Evolutionary conservation across 1,140 invertebrate genomes (phyloP).

Genomic region (Caenorhabditis latens): DNA sequence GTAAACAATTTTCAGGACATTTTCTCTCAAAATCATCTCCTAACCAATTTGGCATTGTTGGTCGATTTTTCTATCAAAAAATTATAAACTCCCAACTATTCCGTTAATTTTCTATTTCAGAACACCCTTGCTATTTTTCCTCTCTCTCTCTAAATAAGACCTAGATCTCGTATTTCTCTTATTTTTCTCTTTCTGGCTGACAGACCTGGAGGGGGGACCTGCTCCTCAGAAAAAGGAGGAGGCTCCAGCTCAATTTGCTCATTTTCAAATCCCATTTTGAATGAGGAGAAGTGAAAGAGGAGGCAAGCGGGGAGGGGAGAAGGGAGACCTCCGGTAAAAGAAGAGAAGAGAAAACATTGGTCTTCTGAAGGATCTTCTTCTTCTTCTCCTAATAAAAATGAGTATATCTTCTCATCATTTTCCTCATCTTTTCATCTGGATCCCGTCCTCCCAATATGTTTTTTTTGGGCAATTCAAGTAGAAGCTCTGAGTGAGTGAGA

Average conservation of each 20-base stretch:
- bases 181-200: not conserved
- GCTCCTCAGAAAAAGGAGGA: not conserved
- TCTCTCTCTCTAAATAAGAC: too few species aligned
- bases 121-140: not conserved
- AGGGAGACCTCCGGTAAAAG: not conserved
- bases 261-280: slow-evolving; percentile 56
- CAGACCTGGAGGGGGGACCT: not conserved
- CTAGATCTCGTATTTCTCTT: slow-evolving; percentile 5
- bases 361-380: not conserved
- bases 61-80: too few species aligned
- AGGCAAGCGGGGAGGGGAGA: not conserved
- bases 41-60: too few species aligned
- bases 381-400: slow-evolving; percentile 14
- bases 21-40: too few species aligned
- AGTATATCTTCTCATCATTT: slow-evolving; percentile 37
- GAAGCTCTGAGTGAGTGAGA: not conserved
- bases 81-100: too few species aligned
- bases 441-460: not conserved
- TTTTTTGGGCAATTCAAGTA: slow-evolving; percentile 2
- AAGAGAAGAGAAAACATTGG: not conserved
- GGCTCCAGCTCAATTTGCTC: slow-evolving; percentile 47
- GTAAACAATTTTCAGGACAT: too few species aligned
- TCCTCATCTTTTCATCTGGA: too few species aligned
- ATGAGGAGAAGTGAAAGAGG: slow-evolving; percentile 1
- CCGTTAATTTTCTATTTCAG: too few species aligned